Conservation (phyloP, 1,140 invertebrate species). For the Trichomalopsis sarcophagae region DNA sequence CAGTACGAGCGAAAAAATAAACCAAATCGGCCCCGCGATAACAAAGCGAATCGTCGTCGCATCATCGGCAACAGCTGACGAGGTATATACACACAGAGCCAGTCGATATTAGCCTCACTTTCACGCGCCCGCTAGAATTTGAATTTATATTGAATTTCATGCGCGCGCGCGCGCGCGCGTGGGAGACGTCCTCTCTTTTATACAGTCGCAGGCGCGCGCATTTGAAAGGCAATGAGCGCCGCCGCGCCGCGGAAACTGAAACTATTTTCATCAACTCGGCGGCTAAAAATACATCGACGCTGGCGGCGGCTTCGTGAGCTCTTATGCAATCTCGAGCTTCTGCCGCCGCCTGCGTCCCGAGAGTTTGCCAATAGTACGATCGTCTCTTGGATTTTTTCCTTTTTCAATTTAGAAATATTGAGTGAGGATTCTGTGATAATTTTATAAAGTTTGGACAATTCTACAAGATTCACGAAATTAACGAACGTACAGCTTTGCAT, state of each 20-base stretch:
- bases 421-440: too few species aligned
- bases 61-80: background rate
- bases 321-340: constrained; percentile 32
- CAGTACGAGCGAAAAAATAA: background rate
- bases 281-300: constrained; percentile 38
- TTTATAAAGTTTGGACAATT: too few species aligned
- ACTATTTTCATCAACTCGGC: constrained; percentile 45
- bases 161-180: too few species aligned
- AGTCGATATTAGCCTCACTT: background rate
- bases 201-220: constrained; percentile 17
- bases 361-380: constrained; percentile 33
- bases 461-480: too few species aligned
- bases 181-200: background rate
- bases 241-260: constrained; percentile 33
- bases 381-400: background rate
- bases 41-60: background rate
- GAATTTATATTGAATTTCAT: constrained; percentile 45
- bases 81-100: too few species aligned
- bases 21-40: background rate
- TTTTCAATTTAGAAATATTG: background rate
- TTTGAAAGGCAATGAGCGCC: constrained; percentile 46
- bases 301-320: background rate
- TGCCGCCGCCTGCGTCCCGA: background rate
- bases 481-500: too few species aligned
- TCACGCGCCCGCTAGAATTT: constrained; percentile 19